Percentiles rank a stretch among this genome's conserved stretches.
These are phyloP conservation scores for Chaetodon trifascialis DNA, from an alignment of 2,113 vertebrate species.

Conservation along the genomic window DNA sequence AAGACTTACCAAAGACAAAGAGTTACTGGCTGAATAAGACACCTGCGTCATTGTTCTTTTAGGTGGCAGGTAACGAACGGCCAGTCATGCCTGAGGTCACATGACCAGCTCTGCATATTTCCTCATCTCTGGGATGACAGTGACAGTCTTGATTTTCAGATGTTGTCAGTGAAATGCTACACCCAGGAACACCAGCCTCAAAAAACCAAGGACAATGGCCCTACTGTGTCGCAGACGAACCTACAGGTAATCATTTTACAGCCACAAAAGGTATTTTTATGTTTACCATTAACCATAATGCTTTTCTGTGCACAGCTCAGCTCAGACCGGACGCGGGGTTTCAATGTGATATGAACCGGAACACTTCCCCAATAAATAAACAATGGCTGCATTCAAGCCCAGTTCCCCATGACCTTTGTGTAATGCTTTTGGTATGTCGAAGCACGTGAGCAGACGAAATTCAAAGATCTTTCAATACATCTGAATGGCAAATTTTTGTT, in stretches of 20 bases:
- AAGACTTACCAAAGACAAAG: not conserved
- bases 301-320: not conserved
- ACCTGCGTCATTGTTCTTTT: not conserved
- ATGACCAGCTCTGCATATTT: constrained; percentile 34
- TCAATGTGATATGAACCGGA: not conserved
- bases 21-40: not conserved
- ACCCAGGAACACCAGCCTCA: not conserved
- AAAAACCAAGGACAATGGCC: constrained; percentile 5
- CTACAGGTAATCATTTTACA: not conserved
- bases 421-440: not conserved
- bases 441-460: rapidly evolving
- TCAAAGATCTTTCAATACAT: not conserved
- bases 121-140: not conserved
- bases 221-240: not conserved
- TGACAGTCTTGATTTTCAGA: constrained; percentile 38
- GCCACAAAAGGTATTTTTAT: not conserved
- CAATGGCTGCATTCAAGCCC: constrained; percentile 37
- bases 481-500: not conserved
- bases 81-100: constrained; percentile 17
- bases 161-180: constrained; percentile 47
- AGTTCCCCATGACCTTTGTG: constrained; percentile 13
- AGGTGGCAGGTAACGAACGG: not conserved
- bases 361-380: constrained; percentile 13
- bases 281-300: not conserved
- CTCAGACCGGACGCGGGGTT: not conserved